Base-by-base conservation (phyloP, 2,888 invertebrate species). In the Thereva nobilitata region DNA sequence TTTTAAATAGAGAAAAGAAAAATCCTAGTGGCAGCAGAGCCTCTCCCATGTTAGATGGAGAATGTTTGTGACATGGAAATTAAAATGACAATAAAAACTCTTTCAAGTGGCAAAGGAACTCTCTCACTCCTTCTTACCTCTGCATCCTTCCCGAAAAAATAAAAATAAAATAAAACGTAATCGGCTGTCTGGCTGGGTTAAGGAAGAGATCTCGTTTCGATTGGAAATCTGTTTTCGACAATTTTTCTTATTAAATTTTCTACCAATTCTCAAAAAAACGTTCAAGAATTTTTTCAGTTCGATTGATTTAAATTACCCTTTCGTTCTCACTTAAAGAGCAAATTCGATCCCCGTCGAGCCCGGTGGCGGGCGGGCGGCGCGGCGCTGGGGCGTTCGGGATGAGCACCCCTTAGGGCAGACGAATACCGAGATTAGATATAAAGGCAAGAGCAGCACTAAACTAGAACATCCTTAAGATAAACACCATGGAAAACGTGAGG, bases 21-120 rank as follows among this genome's bases (percentile, higher is more conserved):
- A 23, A 23, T 23, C 47, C 23, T 50, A 35, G 61, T 35, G 50
- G 61, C 50, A 47, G 40, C 23, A 23, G 23, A 23, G 23, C 61
- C 42, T 50, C 23, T 49, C 8, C 7, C 61, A 50, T 2, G 23
- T 23, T 2, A 23, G 50, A 61, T 41, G 10, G 50, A 23, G 64
- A 67, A 41, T 69, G 69, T 64, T 69, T 54, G 50, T 69, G 69
- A 69, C 69, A 69, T 64, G 54, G 61, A 64, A 69, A 69, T 69
- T 69, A 69, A 69, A 69, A 69, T 69, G 69, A 69, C 69, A 69
- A 69, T 69, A 69, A 65, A 67, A 64, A 67, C 67, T 23, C 67
- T 67, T 68, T 68, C 66, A 64, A 68, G 66, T 68, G 68, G 68
- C 66, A 49, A 66, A 65, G 56, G 23, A 23, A 23, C 23, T 23